Percentiles rank a stretch among this genome's conserved stretches.
Conservation (phyloP, 2,113 vertebrate species). For the Corythaixoides concolor region DNA sequence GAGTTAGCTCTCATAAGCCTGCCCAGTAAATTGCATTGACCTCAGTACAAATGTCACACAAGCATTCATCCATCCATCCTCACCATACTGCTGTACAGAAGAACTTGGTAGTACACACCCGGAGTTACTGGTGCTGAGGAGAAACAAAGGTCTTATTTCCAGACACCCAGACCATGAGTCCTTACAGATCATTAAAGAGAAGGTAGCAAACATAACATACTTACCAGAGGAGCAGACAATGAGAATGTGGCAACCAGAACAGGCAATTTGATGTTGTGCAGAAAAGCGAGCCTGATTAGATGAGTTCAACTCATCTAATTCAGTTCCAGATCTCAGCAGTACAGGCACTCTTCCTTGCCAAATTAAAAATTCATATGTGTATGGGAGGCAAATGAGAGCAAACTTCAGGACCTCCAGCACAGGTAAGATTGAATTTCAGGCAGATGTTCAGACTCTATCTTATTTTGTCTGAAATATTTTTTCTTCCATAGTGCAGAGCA, state of each 20-base stretch:
- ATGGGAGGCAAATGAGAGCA: not conserved
- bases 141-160: not conserved
- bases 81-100: not conserved
- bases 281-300: not conserved
- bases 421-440: not conserved
- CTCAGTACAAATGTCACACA: not conserved
- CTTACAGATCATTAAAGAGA: not conserved
- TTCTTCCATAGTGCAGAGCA: not conserved
- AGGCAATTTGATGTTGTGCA: not conserved
- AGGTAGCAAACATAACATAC: not conserved
- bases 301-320: not conserved
- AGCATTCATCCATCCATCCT: not conserved
- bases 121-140: not conserved
- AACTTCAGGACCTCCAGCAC: not conserved
- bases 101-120: not conserved
- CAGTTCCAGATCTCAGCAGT: not conserved
- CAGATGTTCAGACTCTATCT: not conserved
- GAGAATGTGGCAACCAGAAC: constrained; percentile 9
- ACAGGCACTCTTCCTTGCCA: not conserved
- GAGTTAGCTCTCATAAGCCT: not conserved
- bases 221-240: not conserved
- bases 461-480: not conserved
- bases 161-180: not conserved
- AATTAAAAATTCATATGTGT: not conserved
- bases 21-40: not conserved